Evolutionary conservation across 2,113 vertebrate species (phyloP).

Genomic region (Brachyhypopomus gauderio): DNA sequence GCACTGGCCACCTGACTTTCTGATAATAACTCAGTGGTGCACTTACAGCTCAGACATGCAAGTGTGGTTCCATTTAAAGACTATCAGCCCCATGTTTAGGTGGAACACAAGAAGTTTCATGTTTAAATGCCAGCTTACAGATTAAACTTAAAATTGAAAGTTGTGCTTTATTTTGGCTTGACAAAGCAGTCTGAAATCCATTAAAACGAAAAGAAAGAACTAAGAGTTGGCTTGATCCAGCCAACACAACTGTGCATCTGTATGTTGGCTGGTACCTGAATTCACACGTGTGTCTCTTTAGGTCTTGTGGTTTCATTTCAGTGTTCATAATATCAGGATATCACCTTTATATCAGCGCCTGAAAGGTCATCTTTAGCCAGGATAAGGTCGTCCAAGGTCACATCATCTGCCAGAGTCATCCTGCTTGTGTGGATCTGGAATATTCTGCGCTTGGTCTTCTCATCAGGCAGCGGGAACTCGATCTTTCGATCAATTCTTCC

Average conservation of each 20-base stretch:
- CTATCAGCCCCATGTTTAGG: not conserved
- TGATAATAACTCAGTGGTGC: not conserved
- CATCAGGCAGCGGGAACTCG: constrained; percentile 95
- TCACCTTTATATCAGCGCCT: constrained; percentile 95
- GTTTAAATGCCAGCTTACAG: too few relatives aligned
- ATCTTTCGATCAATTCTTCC: constrained; percentile 97
- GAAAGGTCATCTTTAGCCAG: constrained; percentile 97
- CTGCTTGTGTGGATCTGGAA: constrained; percentile 98
- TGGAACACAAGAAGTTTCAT: too few relatives aligned
- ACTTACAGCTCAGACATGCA: not conserved
- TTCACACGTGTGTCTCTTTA: too few relatives aligned
- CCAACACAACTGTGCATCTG: not conserved
- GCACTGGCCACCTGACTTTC: not conserved
- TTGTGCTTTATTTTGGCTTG: too few relatives aligned
- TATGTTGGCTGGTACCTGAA: not conserved
- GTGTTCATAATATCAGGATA: not conserved
- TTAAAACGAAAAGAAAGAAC: too few relatives aligned
- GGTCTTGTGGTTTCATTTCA: not conserved
- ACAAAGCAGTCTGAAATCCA: too few relatives aligned
- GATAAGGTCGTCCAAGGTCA: constrained; percentile 93
- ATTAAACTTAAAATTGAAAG: too few relatives aligned
- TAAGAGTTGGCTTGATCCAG: too few relatives aligned
- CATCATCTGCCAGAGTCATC: constrained; percentile 92
- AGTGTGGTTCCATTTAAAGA: not conserved
- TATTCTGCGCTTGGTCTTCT: constrained; percentile 96